A percentile compares a stretch with the other conserved stretches of the same genome.
Conservation (phyloP, 2,888 invertebrate genomes). For the Heliconius erato region DNA sequence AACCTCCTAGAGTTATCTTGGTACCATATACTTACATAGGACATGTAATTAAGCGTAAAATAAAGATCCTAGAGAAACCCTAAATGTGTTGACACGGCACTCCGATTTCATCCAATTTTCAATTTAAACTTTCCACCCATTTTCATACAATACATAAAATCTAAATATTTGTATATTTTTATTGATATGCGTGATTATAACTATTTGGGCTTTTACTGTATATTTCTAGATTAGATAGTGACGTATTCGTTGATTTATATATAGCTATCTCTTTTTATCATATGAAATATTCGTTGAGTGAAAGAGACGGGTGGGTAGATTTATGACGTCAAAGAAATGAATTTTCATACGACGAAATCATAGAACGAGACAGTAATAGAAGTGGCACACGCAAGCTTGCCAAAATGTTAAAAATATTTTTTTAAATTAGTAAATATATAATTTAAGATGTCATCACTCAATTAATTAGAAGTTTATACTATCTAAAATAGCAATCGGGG, state of each 20-base stretch:
- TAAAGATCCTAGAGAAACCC: not conserved
- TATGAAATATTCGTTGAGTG: not conserved
- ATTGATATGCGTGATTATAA: not conserved
- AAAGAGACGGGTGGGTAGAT: slow-evolving; percentile 2
- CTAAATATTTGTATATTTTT: not conserved
- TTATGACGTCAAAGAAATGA: slow-evolving; percentile 26
- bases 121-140: not conserved
- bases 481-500: too few relatives aligned
- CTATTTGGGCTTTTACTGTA: not conserved
- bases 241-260: not conserved
- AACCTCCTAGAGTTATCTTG: too few relatives aligned
- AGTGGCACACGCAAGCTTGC: not conserved
- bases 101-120: not conserved
- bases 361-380: slow-evolving; percentile 16
- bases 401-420: not conserved
- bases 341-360: slow-evolving; percentile 20
- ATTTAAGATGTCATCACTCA: too few relatives aligned
- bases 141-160: not conserved
- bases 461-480: too few relatives aligned
- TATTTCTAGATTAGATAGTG: slow-evolving; percentile 11
- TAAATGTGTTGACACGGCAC: not conserved
- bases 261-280: slow-evolving; percentile 2
- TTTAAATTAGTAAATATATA: not conserved
- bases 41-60: too few relatives aligned
- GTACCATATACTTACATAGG: too few relatives aligned